Evolutionary conservation across 2,888 invertebrate species (phyloP).

Genomic region (Ectemnius lituratus): DNA sequence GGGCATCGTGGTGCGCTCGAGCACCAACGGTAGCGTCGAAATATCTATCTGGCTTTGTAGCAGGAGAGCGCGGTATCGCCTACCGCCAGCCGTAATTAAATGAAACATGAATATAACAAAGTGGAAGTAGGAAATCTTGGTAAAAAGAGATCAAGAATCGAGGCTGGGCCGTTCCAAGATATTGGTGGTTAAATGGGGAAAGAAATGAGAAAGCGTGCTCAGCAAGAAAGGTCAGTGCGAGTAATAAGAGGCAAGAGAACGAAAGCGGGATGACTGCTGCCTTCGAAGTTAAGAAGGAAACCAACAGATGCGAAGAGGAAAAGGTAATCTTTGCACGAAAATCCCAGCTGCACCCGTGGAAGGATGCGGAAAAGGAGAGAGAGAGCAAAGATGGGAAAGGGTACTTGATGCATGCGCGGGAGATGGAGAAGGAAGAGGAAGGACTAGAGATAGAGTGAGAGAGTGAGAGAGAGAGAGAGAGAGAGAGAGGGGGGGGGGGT

Average conservation of each 20-base stretch:
- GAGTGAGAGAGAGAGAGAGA: neutral
- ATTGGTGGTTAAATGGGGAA: too few species aligned
- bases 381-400: neutral
- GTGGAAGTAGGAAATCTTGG: neutral
- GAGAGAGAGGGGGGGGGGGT: too few species aligned
- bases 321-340: neutral
- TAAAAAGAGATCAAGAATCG: conserved; percentile 18
- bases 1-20: conserved; percentile 4
- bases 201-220: too few species aligned
- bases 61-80: neutral
- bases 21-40: conserved; percentile 26
- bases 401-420: neutral
- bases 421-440: conserved; percentile 13
- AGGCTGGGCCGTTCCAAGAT: too few species aligned
- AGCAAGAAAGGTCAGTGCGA: too few species aligned
- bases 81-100: too few species aligned
- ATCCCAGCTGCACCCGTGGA: conserved; percentile 15
- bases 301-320: neutral
- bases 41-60: conserved; percentile 24
- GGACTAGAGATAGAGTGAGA: conserved; percentile 2
- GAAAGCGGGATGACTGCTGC: too few species aligned
- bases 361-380: neutral
- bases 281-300: neutral
- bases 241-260: too few species aligned
- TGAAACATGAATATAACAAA: neutral